These are phyloP conservation scores for Thinocorus orbignyianus DNA, from an alignment of 2,113 vertebrate genomes.

Conservation along the genomic window DNA sequence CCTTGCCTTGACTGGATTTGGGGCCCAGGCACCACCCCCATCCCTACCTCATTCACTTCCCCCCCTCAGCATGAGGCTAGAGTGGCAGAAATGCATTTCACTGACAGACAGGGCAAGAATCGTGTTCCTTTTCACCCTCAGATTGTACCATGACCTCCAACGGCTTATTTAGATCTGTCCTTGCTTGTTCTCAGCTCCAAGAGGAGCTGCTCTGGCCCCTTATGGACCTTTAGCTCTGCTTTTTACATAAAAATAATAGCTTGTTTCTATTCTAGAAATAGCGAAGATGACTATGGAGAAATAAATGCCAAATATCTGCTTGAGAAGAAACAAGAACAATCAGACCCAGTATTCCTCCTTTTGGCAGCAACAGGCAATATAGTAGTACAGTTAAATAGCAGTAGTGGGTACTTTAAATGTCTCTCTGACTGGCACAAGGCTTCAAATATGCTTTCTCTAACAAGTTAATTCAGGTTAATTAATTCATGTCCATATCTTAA, in stretches of 20 bases:
- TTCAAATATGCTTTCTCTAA: background rate
- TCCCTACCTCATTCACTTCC: background rate
- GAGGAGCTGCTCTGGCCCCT: background rate
- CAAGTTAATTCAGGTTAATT: background rate
- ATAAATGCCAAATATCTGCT: background rate
- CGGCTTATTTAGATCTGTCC: background rate
- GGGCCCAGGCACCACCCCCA: background rate
- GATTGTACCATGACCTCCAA: background rate
- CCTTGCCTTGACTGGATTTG: background rate
- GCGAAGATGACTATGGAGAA: background rate
- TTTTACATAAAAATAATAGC: background rate
- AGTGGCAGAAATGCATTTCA: background rate
- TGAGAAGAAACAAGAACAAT: background rate
- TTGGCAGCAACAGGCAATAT: background rate
- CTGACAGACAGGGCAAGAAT: background rate
- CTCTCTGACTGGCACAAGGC: background rate
- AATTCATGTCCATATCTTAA: background rate
- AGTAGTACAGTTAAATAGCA: background rate
- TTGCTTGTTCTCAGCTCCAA: background rate
- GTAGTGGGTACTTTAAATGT: background rate
- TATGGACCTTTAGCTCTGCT: background rate
- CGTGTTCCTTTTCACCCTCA: background rate
- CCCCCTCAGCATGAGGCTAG: background rate
- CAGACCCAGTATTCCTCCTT: background rate
- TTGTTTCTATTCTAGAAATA: background rate